Percentiles rank a stretch among this genome's conserved stretches.
Evolutionary conservation across 2,888 invertebrate species (phyloP).

Genomic region (Molanna angustata): DNA sequence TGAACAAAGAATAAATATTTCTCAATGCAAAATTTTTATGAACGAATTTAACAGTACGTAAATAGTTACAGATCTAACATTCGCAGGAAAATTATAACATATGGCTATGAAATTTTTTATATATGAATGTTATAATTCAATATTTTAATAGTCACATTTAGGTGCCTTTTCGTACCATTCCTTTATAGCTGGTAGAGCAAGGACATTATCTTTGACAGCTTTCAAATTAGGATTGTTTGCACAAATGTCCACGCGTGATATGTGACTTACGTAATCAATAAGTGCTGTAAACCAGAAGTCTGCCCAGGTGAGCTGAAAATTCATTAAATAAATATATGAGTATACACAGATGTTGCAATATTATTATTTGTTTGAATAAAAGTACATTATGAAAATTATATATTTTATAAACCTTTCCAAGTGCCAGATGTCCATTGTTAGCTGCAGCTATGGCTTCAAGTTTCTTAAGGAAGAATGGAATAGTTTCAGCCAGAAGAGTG

Average conservation of each 20-base stretch:
- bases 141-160: conserved; percentile 40
- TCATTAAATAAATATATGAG: conserved; percentile 1
- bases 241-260: conserved; percentile 44
- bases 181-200: conserved; percentile 50
- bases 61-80: no score
- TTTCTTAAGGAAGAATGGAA: conserved; percentile 54
- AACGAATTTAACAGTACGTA: no score
- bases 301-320: conserved; percentile 52
- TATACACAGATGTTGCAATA: background rate
- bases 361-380: background rate
- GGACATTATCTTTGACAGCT: conserved; percentile 47
- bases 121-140: no score
- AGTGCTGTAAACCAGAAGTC: conserved; percentile 51
- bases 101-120: no score
- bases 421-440: conserved; percentile 59
- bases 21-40: no score
- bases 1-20: no score
- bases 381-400: background rate
- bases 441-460: conserved; percentile 51
- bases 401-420: conserved; percentile 44
- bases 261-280: conserved; percentile 47
- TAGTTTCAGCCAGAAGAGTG: conserved; percentile 47
- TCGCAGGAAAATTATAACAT: no score
- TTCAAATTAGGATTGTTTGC: conserved; percentile 51
- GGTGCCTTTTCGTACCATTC: conserved; percentile 57